Evolutionary conservation across 2,113 vertebrate genomes (phyloP).

Genomic region (Morphnarchus princeps): DNA sequence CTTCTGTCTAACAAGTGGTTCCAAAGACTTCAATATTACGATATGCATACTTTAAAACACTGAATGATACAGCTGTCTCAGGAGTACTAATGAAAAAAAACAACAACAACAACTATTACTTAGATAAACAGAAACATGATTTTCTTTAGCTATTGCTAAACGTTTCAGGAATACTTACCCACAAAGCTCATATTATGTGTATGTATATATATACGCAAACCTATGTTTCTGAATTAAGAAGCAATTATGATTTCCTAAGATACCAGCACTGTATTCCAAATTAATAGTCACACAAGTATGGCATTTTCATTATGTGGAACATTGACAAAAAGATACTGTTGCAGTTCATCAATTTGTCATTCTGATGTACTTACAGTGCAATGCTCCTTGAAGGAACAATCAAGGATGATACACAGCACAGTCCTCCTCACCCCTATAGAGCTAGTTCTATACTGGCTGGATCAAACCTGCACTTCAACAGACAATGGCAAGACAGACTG

Average conservation of each 20-base stretch:
- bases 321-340: constrained; percentile 84
- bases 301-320: constrained; percentile 84
- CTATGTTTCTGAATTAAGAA: constrained; percentile 75
- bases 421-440: constrained; percentile 90
- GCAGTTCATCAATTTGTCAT: constrained; percentile 85
- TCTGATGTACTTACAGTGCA: constrained; percentile 98
- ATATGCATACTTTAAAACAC: constrained; percentile 71
- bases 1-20: constrained; percentile 68
- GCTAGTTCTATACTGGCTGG: constrained; percentile 91
- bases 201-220: constrained; percentile 63
- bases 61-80: constrained; percentile 64
- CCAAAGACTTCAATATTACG: constrained; percentile 65
- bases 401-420: constrained; percentile 92
- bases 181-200: constrained; percentile 70
- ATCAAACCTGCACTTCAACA: constrained; percentile 92
- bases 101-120: constrained; percentile 40
- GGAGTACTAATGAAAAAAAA: constrained; percentile 58
- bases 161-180: constrained; percentile 81
- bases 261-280: constrained; percentile 83
- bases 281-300: constrained; percentile 80
- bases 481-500: constrained; percentile 90
- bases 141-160: constrained; percentile 77
- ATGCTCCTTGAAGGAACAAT: constrained; percentile 92
- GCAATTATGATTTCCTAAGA: constrained; percentile 72
- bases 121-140: constrained; percentile 61